Percentiles rank a stretch among this genome's conserved stretches.
Conservation (phyloP, 2,113 vertebrate genomes). For the Cyprinus carpio region DNA sequence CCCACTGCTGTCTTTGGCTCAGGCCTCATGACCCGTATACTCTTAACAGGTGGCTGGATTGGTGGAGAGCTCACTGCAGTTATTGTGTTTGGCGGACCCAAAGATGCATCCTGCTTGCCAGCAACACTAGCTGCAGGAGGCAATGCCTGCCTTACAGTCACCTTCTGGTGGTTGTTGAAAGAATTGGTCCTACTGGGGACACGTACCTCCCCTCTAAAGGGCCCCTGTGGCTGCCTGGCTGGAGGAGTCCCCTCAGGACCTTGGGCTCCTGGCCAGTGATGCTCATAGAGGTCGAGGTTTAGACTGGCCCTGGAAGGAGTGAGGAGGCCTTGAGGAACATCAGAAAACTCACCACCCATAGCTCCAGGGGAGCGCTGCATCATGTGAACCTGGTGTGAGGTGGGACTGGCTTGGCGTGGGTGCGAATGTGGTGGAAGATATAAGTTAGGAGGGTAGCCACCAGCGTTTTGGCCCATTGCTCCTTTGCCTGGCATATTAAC, state of each 20-base stretch:
- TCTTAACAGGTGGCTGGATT: slow-evolving; percentile 95
- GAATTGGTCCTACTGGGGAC: slow-evolving; percentile 91
- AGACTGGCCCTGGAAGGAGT: slow-evolving; percentile 88
- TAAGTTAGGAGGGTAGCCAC: slow-evolving; percentile 77
- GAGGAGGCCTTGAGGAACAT: slow-evolving; percentile 82
- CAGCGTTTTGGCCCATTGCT: slow-evolving; percentile 75
- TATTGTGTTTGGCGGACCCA: slow-evolving; percentile 88
- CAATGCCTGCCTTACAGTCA: slow-evolving; percentile 78
- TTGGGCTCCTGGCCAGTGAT: slow-evolving; percentile 82
- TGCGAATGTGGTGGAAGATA: slow-evolving; percentile 84
- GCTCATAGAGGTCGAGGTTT: slow-evolving; percentile 90
- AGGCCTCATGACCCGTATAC: slow-evolving; percentile 92
- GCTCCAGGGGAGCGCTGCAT: slow-evolving; percentile 78
- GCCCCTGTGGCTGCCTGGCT: slow-evolving; percentile 78
- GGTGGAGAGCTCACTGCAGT: slow-evolving; percentile 91
- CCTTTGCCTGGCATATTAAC: slow-evolving; percentile 84
- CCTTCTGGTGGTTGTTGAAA: slow-evolving; percentile 88
- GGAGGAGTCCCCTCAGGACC: slow-evolving; percentile 79
- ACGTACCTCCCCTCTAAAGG: slow-evolving; percentile 83
- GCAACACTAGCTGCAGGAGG: slow-evolving; percentile 63
- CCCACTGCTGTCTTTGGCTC: slow-evolving; percentile 97
- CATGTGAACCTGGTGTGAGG: slow-evolving; percentile 87
- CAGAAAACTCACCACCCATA: slow-evolving; percentile 84
- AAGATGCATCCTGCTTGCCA: slow-evolving; percentile 79
- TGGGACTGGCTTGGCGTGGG: slow-evolving; percentile 86